phyloP scores from a whole-genome alignment of 2,113 vertebrate genomes.

The Callaeas wilsoni region DNA sequence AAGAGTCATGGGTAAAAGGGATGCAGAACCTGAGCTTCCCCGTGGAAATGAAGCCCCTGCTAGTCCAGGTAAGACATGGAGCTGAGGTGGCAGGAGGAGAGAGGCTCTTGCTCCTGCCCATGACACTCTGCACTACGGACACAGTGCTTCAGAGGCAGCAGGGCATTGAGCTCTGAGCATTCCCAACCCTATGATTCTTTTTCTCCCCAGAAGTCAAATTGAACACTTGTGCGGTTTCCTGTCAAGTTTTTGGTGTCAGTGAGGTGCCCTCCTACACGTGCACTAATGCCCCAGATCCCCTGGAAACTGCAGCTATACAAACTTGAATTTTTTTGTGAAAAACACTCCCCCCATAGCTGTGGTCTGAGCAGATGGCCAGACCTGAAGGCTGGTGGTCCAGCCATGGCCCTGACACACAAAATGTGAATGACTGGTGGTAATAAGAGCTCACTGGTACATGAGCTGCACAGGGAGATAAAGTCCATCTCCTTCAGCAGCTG shows the following conservation, averaged over 20 bases:
- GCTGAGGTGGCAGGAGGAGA: neutral
- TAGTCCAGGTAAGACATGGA: neutral
- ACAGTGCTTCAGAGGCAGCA: accelerated
- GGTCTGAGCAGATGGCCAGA: neutral
- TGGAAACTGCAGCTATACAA: neutral
- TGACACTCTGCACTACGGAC: neutral
- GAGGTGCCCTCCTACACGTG: neutral
- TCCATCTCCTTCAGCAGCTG: neutral
- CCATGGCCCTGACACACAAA: neutral
- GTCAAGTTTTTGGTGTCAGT: neutral
- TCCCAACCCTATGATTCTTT: neutral
- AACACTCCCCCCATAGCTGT: neutral
- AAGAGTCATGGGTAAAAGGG: neutral
- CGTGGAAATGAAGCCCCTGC: neutral
- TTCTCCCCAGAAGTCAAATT: neutral
- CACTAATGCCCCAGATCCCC: neutral
- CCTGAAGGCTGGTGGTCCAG: neutral
- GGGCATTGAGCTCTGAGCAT: neutral
- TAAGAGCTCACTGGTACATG: neutral
- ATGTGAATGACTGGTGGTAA: neutral
- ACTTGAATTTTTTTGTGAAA: neutral
- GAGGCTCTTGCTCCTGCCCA: neutral
- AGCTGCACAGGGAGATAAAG: neutral
- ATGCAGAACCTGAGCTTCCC: neutral
- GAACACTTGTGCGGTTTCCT: neutral